Evolutionary conservation across 2,888 invertebrate species (phyloP), one percentile per base, ranked within the genome.

Genomic region (Nomada hirtipes): DNA sequence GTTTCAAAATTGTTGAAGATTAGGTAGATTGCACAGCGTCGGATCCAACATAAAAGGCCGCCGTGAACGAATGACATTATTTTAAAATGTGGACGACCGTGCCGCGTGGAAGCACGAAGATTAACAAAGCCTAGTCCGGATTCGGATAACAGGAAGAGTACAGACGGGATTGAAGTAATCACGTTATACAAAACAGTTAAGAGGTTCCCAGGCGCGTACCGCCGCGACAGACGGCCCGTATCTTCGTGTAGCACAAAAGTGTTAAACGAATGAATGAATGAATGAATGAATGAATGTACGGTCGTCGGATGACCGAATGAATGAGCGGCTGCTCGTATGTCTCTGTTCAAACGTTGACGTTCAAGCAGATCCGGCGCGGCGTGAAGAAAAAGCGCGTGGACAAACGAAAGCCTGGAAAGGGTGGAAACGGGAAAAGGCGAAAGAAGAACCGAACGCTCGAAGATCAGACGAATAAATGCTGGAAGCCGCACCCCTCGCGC

Each of bases 131-230:
- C 36, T 36, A 55, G 13, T 68, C 47, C 42, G 52, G 63, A 60
- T 79, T 55, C 55, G 13, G 26, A 26, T 70, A 52, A 55, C 11
- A 53, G 74, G 50, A 78, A 73, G 68, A 63, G 53, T 10, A 9
- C 67, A 61, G 53, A 61, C 73, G 76, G 60, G 78, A 86, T 90
- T 90, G 87, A 79, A 84, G 90, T 91, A 92, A 93, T 92, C 89
- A 91, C 84, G 90, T 90, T 91, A 91, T 89, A 92, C 92, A 92
- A 92, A 93, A 93, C 91, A 91, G 90, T 93, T 91, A 90, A 92
- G 86, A 88, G 86, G 90, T 92, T 92, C 91, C 90, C 91, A 93
- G 88, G 89, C 88, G 85, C 83, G 84, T 79, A 70, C 65, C 82
- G 78, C 82, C 65, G 81, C 88, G 88, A 90, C 90, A 89, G 89